Evolutionary conservation across 2,113 vertebrate species (phyloP).

Genomic region (Nyctereutes procyonoides): DNA sequence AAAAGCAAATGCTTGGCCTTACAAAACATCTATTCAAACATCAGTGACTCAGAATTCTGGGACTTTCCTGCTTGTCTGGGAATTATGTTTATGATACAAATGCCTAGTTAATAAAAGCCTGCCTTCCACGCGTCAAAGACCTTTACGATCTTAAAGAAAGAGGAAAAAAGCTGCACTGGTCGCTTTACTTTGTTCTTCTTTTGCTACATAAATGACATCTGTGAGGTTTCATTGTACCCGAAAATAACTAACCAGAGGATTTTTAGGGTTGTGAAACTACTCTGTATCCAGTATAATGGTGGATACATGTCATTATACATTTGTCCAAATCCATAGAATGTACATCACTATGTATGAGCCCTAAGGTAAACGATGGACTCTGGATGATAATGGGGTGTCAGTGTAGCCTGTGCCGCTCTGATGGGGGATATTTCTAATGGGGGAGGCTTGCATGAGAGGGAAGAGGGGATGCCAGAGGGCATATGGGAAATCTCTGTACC

Average conservation of each 20-base stretch:
- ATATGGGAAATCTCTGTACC: neutral
- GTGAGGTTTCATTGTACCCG: constrained; percentile 43
- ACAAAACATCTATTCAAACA: constrained; percentile 85
- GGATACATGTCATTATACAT: neutral
- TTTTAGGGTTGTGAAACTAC: neutral
- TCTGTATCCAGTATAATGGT: neutral
- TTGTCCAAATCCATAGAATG: neutral
- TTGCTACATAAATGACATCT: neutral
- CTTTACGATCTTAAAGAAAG: constrained; percentile 70
- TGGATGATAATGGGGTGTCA: neutral
- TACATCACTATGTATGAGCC: neutral
- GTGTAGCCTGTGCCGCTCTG: accelerated
- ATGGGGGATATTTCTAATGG: accelerated
- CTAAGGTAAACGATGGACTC: neutral
- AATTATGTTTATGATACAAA: constrained; percentile 80
- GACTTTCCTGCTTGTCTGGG: constrained; percentile 83
- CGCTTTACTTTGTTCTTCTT: constrained; percentile 56
- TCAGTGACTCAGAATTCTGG: constrained; percentile 83
- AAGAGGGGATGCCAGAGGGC: accelerated
- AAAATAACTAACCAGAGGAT: neutral
- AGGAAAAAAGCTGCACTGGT: neutral
- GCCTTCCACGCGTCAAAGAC: constrained; percentile 73
- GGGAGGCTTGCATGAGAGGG: accelerated
- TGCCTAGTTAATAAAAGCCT: constrained; percentile 74
- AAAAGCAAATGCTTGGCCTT: constrained; percentile 68